These are phyloP conservation scores for Lagopus muta DNA, from an alignment of 2,113 vertebrate genomes.

Conservation along the genomic window DNA sequence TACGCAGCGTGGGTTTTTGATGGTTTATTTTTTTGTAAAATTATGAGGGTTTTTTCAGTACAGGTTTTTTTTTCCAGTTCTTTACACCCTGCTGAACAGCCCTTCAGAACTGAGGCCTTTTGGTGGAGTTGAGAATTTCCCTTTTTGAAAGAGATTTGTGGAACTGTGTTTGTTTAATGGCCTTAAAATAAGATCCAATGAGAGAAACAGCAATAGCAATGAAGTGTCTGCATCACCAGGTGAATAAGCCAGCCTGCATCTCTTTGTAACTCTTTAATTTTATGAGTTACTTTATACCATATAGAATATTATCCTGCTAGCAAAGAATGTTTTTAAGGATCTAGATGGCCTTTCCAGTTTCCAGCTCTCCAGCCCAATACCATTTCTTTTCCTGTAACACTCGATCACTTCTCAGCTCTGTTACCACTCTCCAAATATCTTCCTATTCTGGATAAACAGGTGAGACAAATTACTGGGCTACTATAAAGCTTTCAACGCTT, in stretches of 20 bases:
- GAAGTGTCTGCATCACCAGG: not conserved
- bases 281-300: constrained; percentile 23
- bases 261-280: constrained; percentile 29
- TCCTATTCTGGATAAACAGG: constrained; percentile 59
- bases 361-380: not conserved
- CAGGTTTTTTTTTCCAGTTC: not conserved
- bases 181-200: constrained; percentile 26
- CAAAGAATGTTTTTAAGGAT: not conserved
- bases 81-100: not conserved
- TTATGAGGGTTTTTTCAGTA: too few species aligned
- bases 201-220: constrained; percentile 7
- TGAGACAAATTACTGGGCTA: constrained; percentile 48
- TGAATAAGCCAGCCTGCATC: constrained; percentile 27
- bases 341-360: constrained; percentile 8
- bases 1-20: not conserved
- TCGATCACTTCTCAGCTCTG: constrained; percentile 7
- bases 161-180: constrained; percentile 16
- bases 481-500: constrained; percentile 5
- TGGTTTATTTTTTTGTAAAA: not conserved
- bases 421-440: not conserved
- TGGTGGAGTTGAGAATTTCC: constrained; percentile 5
- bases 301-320: constrained; percentile 21
- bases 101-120: not conserved
- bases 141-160: constrained; percentile 15
- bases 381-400: not conserved